Percentiles rank a stretch among this genome's conserved stretches.
These are phyloP conservation scores for Bothrops jararaca DNA, from an alignment of 2,113 vertebrate species.

Conservation along the genomic window DNA sequence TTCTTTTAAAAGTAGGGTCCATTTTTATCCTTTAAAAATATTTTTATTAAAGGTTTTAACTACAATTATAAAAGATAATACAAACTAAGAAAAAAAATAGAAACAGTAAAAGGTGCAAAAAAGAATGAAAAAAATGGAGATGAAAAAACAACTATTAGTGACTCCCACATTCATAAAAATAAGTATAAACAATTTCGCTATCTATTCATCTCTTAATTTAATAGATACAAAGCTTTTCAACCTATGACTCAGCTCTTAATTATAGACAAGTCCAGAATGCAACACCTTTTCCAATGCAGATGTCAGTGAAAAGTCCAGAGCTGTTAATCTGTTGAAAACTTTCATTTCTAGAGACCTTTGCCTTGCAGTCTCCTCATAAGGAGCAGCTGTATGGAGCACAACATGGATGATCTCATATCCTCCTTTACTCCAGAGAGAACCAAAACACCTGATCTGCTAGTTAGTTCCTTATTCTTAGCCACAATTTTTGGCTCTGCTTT, in stretches of 20 bases:
- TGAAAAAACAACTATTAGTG: background rate
- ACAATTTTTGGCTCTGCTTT: background rate
- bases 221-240: background rate
- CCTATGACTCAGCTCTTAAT: background rate
- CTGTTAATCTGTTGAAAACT: background rate
- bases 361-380: background rate
- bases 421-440: background rate
- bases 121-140: background rate
- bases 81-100: background rate
- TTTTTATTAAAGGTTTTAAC: background rate
- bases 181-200: background rate
- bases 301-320: background rate
- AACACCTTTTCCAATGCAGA: background rate
- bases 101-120: background rate
- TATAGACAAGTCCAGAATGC: background rate
- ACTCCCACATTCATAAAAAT: background rate
- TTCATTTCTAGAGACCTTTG: background rate
- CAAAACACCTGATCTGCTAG: background rate
- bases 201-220: background rate
- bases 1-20: background rate
- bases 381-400: background rate
- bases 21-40: background rate
- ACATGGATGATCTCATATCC: background rate
- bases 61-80: background rate
- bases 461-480: background rate